phyloP scores from a whole-genome alignment of 2,113 vertebrate genomes.

The Hirundichthys speculiger region DNA sequence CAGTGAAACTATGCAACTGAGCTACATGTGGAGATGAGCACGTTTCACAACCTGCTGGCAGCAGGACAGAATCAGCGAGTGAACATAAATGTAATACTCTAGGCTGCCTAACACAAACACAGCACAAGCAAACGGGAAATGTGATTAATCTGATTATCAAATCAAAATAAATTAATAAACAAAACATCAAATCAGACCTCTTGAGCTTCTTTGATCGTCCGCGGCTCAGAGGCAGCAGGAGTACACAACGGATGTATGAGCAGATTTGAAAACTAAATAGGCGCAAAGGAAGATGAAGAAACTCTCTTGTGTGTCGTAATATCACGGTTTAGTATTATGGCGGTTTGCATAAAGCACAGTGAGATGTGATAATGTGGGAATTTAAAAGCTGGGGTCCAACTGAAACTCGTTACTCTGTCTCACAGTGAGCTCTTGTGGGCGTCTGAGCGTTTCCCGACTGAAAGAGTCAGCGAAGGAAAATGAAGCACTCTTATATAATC shows the following conservation, averaged over 20 bases:
- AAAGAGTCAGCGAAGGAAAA: constrained; percentile 29
- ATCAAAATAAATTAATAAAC: too few species aligned
- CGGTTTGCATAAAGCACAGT: not conserved
- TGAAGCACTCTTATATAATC: constrained; percentile 56
- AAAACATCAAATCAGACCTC: not conserved
- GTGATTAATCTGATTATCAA: constrained; percentile 41
- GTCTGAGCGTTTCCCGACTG: constrained; percentile 23
- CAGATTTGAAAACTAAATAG: not conserved
- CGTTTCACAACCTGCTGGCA: constrained; percentile 52
- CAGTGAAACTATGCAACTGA: constrained; percentile 32
- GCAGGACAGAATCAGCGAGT: constrained; percentile 30
- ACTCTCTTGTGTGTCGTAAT: too few species aligned
- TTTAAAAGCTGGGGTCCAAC: constrained; percentile 10
- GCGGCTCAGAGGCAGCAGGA: not conserved
- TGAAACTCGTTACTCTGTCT: not conserved
- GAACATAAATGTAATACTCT: constrained; percentile 44
- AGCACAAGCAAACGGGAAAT: constrained; percentile 17
- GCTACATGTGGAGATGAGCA: constrained; percentile 41
- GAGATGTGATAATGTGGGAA: constrained; percentile 6
- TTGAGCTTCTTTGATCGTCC: constrained; percentile 19
- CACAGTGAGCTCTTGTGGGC: not conserved
- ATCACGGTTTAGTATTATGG: too few species aligned
- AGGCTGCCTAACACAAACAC: constrained; percentile 28
- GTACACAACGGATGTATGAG: not conserved
- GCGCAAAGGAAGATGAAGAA: too few species aligned